Percentiles rank a stretch among this genome's conserved stretches.
phyloP scores from a whole-genome alignment of 2,797 vertebrate species.

The Poeciliopsis gracilis region DNA sequence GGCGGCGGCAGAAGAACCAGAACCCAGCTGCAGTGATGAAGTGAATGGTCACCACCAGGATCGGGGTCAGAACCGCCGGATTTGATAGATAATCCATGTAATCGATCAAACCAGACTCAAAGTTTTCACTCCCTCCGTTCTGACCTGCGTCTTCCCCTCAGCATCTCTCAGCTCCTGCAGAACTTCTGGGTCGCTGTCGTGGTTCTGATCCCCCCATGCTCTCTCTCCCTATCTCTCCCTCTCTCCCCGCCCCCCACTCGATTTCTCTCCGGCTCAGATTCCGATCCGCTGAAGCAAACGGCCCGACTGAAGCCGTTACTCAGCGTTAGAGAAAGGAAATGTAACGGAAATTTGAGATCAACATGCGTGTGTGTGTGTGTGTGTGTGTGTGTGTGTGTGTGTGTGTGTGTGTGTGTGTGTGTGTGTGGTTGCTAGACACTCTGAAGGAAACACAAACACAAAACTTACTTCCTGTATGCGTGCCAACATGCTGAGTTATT shows the following conservation, averaged over 20 bases:
- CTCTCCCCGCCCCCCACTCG: constrained; percentile 8
- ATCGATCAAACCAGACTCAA: not conserved
- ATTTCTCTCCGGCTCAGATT: constrained; percentile 54
- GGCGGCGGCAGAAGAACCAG: constrained; percentile 74
- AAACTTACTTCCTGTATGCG: constrained; percentile 56
- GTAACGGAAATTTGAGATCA: constrained; percentile 41
- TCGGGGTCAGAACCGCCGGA: constrained; percentile 61
- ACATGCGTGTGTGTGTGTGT: constrained; percentile 12
- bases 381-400: constrained; percentile 1
- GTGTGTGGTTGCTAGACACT: constrained; percentile 4
- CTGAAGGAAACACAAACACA: constrained; percentile 51
- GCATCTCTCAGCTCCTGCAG: constrained; percentile 56
- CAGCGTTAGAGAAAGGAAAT: constrained; percentile 51
- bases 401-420: too few relatives aligned
- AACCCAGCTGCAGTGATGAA: constrained; percentile 76
- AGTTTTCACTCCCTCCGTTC: constrained; percentile 35
- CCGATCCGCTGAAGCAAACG: constrained; percentile 82
- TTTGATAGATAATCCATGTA: constrained; percentile 70
- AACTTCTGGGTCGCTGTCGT: constrained; percentile 46
- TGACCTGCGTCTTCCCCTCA: constrained; percentile 14
- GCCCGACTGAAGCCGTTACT: constrained; percentile 65
- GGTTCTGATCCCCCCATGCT: constrained; percentile 35
- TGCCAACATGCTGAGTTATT: not conserved
- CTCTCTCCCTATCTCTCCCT: constrained; percentile 20
- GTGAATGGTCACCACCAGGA: constrained; percentile 77